Evolutionary conservation across 2,888 invertebrate genomes (phyloP).

Genomic region (Alloplasta piceator): DNA sequence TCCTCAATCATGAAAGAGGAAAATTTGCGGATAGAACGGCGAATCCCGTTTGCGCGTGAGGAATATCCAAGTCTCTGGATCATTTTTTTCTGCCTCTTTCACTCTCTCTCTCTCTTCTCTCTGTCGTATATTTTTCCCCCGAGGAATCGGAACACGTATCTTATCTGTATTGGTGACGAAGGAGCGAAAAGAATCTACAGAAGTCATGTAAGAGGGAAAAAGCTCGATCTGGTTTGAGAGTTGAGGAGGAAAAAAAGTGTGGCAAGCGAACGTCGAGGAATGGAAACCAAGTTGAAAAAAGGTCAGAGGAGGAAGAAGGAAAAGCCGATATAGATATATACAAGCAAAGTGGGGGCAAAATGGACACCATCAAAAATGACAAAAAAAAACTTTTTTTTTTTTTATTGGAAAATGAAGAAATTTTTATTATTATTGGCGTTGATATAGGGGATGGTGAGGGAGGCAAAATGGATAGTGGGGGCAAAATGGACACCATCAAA

Average conservation of each 20-base stretch:
- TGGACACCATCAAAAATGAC: no score
- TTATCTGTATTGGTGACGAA: conserved; percentile 43
- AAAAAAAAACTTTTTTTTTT: no score
- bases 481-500: no score
- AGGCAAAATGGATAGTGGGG: no score
- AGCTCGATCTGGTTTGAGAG: conserved; percentile 35
- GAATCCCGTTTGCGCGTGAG: conserved; percentile 41
- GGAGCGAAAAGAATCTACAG: conserved; percentile 30
- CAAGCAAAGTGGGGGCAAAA: no score
- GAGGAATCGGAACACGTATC: conserved; percentile 65
- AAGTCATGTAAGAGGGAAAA: conserved; percentile 41
- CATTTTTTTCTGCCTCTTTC: conserved; percentile 29
- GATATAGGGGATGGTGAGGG: no score
- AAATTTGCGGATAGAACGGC: conserved; percentile 41
- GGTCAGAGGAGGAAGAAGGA: conserved; percentile 17
- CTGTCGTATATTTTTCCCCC: conserved; percentile 38
- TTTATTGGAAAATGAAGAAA: no score
- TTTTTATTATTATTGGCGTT: no score
- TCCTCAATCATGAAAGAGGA: conserved; percentile 47
- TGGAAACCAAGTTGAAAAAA: conserved; percentile 64
- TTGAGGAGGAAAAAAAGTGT: conserved; percentile 38
- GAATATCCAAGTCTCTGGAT: conserved; percentile 18
- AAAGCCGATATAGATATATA: conserved; percentile 31
- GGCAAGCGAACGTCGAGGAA: conserved; percentile 34
- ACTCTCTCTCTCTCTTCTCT: not conserved